Base-by-base conservation (phyloP, 2,113 vertebrate species). In the Spheniscus mendiculus region DNA sequence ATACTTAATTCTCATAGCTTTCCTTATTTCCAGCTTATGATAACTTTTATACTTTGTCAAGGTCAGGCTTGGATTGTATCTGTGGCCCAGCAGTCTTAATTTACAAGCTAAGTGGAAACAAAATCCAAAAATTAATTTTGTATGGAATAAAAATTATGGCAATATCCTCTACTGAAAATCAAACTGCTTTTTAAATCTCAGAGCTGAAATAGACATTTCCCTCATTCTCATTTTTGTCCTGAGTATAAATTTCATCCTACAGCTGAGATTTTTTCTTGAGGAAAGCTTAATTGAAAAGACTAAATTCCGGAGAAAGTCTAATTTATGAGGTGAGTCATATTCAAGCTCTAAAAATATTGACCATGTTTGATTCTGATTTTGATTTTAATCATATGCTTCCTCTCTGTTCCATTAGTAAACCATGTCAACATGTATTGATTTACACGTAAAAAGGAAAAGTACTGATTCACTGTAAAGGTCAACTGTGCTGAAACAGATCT, bases 391-490 rank as follows among this genome's bases (percentile, higher is more conserved):
- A 63, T 63, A 44, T 55, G 26, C 10, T 96, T 86, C 76, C 67
- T 89, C 72, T 82, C n/a, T 90, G 71, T 87, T 83, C 87, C 11
- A n/a, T 72, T 92, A 65, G 45, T 50, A 52, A 90, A 20, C 50
- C 5, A 30, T 81, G 29, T 89, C 79, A 96, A 52, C 62, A 44
- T 1, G 0, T 96, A 86, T 78, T 89, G 88, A 92, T 92, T 90
- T 88, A 81, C 47, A 81, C 17, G 16, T 70, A 12, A 83, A 90
- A 87, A 91, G 42, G 16, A 78, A 55, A 92, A 93, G 38, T 63
- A 87, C 44, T 47, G 42, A 95, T 83, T 92, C 83, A 90, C 30
- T 74, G 23, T 74, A 83, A 95, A 96, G 92, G 74, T 90, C 86
- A 78, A 1, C 45, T 82, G 21, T 81, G 67, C 74, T 42, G 36